Evolutionary conservation across 1,140 invertebrate genomes (phyloP).

Genomic region (Babylonia areolata): DNA sequence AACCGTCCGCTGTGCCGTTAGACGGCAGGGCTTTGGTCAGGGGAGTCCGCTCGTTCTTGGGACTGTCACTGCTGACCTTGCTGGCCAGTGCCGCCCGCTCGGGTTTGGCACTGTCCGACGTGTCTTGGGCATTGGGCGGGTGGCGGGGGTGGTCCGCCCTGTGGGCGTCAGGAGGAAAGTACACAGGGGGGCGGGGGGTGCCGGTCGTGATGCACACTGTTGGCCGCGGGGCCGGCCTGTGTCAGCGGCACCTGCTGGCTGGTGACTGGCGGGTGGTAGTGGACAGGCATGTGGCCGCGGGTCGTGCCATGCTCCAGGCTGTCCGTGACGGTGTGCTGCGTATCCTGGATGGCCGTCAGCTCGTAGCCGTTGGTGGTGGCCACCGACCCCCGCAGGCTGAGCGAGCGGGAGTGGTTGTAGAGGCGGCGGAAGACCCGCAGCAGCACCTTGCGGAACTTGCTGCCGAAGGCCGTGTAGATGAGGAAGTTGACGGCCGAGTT

Average conservation of each 20-base stretch:
- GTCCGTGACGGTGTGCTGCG: conserved; percentile 11
- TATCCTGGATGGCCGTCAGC: conserved; percentile 42
- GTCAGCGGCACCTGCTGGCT: background rate
- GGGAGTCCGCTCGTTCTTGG: background rate
- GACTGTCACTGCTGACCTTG: background rate
- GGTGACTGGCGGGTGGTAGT: background rate
- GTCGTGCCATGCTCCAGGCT: background rate
- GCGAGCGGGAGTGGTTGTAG: conserved; percentile 32
- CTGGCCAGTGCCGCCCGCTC: background rate
- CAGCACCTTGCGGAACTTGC: conserved; percentile 64
- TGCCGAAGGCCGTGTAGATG: conserved; percentile 70
- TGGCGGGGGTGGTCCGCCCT: background rate
- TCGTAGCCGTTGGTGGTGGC: conserved; percentile 46
- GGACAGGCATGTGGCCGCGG: background rate
- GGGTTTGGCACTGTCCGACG: background rate
- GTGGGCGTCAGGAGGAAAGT: background rate
- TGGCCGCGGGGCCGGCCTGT: background rate
- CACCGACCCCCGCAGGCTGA: conserved; percentile 28
- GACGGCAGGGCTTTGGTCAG: background rate
- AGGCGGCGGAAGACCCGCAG: conserved; percentile 57
- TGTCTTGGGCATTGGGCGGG: background rate
- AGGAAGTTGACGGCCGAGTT: conserved; percentile 73
- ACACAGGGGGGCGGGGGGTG: background rate
- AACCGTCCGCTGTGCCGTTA: background rate
- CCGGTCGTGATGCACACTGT: background rate